Base-by-base conservation (phyloP, 2,797 vertebrate genomes). In the Pseudomugil tenellus region DNA sequence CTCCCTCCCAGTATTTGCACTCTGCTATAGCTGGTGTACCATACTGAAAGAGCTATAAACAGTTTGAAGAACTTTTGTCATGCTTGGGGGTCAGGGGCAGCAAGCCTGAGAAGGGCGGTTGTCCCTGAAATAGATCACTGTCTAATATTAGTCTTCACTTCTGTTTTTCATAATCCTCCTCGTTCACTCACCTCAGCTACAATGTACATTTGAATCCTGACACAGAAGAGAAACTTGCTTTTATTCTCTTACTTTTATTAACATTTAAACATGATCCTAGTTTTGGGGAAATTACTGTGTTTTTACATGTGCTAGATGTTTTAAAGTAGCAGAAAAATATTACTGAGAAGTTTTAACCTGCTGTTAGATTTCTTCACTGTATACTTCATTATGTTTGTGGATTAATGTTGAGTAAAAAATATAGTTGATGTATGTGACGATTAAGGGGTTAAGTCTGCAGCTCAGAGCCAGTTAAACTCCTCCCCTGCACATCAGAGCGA, bases 401-500 rank as follows among this genome's bases (percentile, higher is more conserved):
- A 25, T 41, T 74, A 58, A 25, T 34, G 43, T 41, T 65, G 55
- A 73, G 54, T 53, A 61, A 17, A 46, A 72, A 43, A 46, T 58
- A 62, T 63, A 43, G 32, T 58, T 52, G 63, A 61, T 82, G 60
- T 53, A 10, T 75, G 17, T 64, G 64, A 72, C 60, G 69, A 77
- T 80, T 58, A 84, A 86, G n/a, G 77, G 81, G 88, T 91, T 90
- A 90, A 86, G 19, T 83, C 58, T 74, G 65, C 66, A 56, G 57
- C 79, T 78, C 69, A 63, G 72, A 72, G 74, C 32, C 28, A 70
- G 77, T 78, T 72, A 49, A 80, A 74, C 74, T 63, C 70, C 82
- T 72, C 69, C 70, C 74, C 78, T 72, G 70, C 65, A 82, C 77
- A 77, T 80, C 75, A 82, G 66, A 79, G 64, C 64, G 62, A 62